phyloP scores from a whole-genome alignment of 2,113 vertebrate genomes.

The Toxotes chatareus region DNA sequence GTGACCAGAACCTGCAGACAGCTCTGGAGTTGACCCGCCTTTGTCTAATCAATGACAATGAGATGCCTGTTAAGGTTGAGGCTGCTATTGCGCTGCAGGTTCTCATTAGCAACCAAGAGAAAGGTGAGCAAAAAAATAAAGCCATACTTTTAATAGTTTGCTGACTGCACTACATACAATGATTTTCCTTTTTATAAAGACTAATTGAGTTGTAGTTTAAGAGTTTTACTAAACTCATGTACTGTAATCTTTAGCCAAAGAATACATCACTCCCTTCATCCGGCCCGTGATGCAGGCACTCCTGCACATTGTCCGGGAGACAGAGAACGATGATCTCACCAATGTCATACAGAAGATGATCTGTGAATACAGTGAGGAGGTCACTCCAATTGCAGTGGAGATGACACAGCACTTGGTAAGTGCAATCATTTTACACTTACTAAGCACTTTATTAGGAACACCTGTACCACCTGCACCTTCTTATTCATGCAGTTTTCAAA shows the following conservation, averaged over 20 bases:
- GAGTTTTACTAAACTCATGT: background rate
- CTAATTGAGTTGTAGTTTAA: background rate
- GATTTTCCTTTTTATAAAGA: background rate
- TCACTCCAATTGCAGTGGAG: conserved; percentile 98
- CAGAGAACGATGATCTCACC: conserved; percentile 98
- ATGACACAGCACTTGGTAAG: conserved; percentile 99
- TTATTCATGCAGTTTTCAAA: too few relatives aligned
- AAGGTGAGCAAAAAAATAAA: conserved; percentile 84
- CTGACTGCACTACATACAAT: background rate
- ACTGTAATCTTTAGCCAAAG: conserved; percentile 88
- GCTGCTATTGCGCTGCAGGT: conserved; percentile 98
- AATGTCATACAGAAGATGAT: conserved; percentile 99
- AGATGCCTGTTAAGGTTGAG: conserved; percentile 99
- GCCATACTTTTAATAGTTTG: background rate
- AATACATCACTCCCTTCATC: conserved; percentile 97
- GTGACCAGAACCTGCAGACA: conserved; percentile 96
- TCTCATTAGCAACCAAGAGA: conserved; percentile 99
- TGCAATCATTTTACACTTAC: background rate
- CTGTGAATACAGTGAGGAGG: conserved; percentile 99
- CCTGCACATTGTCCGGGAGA: conserved; percentile 98
- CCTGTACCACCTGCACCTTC: too few relatives aligned
- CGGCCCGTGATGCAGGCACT: conserved; percentile 98
- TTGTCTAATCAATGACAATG: conserved; percentile 97
- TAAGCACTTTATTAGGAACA: background rate
- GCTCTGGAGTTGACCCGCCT: conserved; percentile 94